Percentiles rank a stretch among this genome's conserved stretches.
These are phyloP conservation scores for Antheraea pernyi DNA, from an alignment of 1,140 invertebrate species.

Conservation along the genomic window DNA sequence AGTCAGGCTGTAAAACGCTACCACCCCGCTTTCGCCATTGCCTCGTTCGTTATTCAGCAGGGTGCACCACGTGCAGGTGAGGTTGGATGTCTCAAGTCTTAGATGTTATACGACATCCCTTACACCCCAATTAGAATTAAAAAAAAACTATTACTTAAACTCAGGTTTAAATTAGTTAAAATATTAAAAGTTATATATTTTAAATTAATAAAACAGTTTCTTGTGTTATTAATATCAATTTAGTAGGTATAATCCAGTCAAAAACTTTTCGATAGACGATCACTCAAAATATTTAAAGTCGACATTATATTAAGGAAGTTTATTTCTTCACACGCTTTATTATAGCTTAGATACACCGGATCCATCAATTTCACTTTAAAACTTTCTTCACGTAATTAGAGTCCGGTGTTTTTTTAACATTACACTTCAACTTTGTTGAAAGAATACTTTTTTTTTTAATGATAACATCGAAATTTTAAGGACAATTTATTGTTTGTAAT, in stretches of 20 bases:
- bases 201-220: not conserved
- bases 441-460: not conserved
- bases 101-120: no score
- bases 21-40: no score
- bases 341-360: not conserved
- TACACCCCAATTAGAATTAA: no score
- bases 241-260: not conserved
- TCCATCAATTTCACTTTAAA: constrained; percentile 53
- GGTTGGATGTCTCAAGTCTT: no score
- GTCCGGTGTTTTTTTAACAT: not conserved
- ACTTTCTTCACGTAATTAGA: constrained; percentile 14
- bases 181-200: not conserved
- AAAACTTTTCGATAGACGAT: constrained; percentile 36
- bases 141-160: no score
- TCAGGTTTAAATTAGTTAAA: no score
- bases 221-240: not conserved
- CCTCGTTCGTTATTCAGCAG: no score
- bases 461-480: not conserved
- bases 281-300: constrained; percentile 28
- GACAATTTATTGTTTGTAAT: no score
- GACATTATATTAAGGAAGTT: not conserved
- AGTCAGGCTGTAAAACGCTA: no score
- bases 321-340: not conserved
- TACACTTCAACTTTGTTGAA: not conserved
- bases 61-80: no score